Conservation (phyloP, 2,113 vertebrate genomes). For the Balaenoptera acutorostrata region DNA sequence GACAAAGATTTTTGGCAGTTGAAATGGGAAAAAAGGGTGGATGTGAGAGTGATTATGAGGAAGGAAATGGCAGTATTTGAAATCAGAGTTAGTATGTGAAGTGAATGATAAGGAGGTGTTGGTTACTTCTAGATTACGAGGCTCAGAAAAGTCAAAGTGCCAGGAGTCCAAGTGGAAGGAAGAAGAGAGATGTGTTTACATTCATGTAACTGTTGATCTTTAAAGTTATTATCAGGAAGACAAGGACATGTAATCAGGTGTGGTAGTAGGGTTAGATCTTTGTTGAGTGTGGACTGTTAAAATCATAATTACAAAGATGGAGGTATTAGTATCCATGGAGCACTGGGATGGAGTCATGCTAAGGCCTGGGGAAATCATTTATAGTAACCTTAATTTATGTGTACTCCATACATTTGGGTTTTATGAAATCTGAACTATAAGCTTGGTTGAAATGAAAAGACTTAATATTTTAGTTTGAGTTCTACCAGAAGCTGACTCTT, state of each 20-base stretch:
- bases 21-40: conserved; percentile 58
- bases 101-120: background rate
- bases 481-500: background rate
- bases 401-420: background rate
- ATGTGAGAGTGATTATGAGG: conserved; percentile 29
- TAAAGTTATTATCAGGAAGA: background rate
- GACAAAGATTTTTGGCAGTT: conserved; percentile 62
- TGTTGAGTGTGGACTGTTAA: background rate
- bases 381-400: background rate
- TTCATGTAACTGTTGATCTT: background rate
- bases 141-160: conserved; percentile 25
- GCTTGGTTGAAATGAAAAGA: background rate
- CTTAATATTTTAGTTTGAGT: background rate
- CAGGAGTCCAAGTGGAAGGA: background rate
- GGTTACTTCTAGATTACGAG: background rate
- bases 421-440: background rate
- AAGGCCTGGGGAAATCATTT: background rate
- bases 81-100: background rate
- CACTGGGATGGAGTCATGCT: background rate
- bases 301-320: background rate
- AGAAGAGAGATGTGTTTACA: background rate
- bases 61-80: conserved; percentile 60
- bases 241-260: background rate
- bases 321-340: background rate
- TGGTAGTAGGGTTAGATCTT: background rate